Conservation (phyloP, 2,113 vertebrate species). For the Centropus unirufus region DNA sequence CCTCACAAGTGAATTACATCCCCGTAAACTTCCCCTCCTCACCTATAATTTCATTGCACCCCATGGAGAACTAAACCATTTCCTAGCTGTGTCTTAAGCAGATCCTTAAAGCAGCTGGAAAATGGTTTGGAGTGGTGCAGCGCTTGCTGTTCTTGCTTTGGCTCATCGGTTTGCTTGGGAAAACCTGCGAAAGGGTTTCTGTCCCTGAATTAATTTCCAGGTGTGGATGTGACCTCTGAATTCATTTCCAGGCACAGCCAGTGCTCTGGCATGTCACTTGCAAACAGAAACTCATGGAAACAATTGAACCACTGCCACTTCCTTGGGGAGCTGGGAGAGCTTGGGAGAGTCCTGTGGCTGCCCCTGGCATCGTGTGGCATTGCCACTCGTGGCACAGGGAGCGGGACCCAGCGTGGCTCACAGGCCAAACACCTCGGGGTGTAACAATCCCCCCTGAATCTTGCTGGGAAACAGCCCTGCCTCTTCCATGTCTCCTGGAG, state of each 20-base stretch:
- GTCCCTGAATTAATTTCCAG: neutral
- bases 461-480: neutral
- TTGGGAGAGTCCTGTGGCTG: neutral
- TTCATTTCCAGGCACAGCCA: neutral
- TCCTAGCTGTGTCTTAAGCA: neutral
- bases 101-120: neutral
- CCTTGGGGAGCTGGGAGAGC: neutral
- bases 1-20: accelerated
- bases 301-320: neutral
- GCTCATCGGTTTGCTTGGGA: neutral
- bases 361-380: neutral
- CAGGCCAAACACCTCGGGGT: neutral
- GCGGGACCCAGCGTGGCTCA: accelerated
- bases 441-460: neutral
- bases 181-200: neutral
- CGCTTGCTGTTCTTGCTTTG: neutral
- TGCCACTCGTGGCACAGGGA: neutral
- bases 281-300: neutral
- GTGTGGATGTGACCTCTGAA: neutral
- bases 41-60: neutral
- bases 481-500: neutral
- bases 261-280: neutral
- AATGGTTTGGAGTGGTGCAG: neutral
- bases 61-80: neutral
- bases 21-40: neutral